These are phyloP conservation scores for Sebastes glaucus DNA, from an alignment of 2,797 vertebrate genomes.

Conservation along the genomic window DNA sequence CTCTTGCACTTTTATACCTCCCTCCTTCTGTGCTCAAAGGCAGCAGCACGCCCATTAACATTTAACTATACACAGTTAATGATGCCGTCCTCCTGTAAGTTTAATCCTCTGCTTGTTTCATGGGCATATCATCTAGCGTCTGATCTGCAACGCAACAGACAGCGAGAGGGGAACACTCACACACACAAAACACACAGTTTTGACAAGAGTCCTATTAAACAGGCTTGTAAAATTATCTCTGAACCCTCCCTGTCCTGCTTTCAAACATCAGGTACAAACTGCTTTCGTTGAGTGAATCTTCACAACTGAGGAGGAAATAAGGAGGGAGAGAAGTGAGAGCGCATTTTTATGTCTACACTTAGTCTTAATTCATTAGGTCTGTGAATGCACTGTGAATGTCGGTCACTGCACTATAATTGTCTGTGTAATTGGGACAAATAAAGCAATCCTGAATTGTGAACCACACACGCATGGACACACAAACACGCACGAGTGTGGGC, in stretches of 20 bases:
- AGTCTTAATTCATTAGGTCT: slow-evolving; percentile 65
- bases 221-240: slow-evolving; percentile 54
- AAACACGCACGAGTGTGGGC: slow-evolving; percentile 10
- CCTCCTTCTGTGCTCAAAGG: slow-evolving; percentile 39
- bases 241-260: slow-evolving; percentile 35
- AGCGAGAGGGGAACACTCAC: not conserved
- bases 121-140: slow-evolving; percentile 9
- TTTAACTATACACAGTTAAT: slow-evolving; percentile 73
- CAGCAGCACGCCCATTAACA: slow-evolving; percentile 63
- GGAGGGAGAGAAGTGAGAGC: slow-evolving; percentile 18
- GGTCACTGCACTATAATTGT: slow-evolving; percentile 45
- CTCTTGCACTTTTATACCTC: slow-evolving; percentile 28
- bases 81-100: slow-evolving; percentile 54
- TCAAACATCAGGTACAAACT: slow-evolving; percentile 42
- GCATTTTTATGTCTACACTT: slow-evolving; percentile 60
- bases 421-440: slow-evolving; percentile 61
- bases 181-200: slow-evolving; percentile 32
- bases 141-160: slow-evolving; percentile 17
- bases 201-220: slow-evolving; percentile 58
- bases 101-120: slow-evolving; percentile 71
- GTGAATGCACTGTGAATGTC: slow-evolving; percentile 49
- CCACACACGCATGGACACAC: not conserved
- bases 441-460: slow-evolving; percentile 11
- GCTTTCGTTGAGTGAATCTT: slow-evolving; percentile 34
- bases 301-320: slow-evolving; percentile 21